Evolutionary conservation across 2,113 vertebrate species (phyloP).

Genomic region (Barnardius zonarius): DNA sequence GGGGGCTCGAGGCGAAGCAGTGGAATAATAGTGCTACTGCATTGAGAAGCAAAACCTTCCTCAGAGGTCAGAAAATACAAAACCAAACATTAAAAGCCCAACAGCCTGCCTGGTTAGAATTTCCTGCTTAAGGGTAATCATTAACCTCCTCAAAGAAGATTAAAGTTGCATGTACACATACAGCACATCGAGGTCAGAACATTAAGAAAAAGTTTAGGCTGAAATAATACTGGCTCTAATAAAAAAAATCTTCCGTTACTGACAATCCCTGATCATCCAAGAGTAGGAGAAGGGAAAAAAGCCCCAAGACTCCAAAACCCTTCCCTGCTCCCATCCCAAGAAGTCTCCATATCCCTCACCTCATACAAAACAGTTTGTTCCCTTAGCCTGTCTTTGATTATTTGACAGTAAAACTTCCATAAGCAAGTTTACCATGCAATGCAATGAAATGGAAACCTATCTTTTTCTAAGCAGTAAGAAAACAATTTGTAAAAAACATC

Average conservation of each 20-base stretch:
- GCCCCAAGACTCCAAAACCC: rapidly evolving
- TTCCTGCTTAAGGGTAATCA: background rate
- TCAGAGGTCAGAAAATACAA: background rate
- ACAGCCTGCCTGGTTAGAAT: background rate
- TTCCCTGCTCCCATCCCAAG: background rate
- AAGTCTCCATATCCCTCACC: background rate
- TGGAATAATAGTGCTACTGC: background rate
- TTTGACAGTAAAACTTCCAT: background rate
- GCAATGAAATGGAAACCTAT: background rate
- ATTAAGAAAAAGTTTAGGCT: background rate
- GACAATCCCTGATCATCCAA: background rate
- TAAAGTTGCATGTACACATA: background rate
- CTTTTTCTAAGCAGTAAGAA: background rate
- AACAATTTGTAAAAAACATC: background rate
- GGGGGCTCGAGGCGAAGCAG: too few relatives aligned
- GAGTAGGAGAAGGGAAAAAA: background rate
- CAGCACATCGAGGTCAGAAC: background rate
- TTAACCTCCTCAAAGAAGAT: conserved; percentile 7
- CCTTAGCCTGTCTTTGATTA: background rate
- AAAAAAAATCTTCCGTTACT: background rate
- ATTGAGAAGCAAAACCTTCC: background rate
- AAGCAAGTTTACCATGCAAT: background rate
- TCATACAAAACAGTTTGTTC: background rate
- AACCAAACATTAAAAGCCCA: background rate
- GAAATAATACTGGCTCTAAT: background rate